A percentile compares a stretch with the other conserved stretches of the same genome.
These are phyloP conservation scores for Hemaris fuciformis DNA, from an alignment of 2,888 invertebrate genomes.

Conservation along the genomic window DNA sequence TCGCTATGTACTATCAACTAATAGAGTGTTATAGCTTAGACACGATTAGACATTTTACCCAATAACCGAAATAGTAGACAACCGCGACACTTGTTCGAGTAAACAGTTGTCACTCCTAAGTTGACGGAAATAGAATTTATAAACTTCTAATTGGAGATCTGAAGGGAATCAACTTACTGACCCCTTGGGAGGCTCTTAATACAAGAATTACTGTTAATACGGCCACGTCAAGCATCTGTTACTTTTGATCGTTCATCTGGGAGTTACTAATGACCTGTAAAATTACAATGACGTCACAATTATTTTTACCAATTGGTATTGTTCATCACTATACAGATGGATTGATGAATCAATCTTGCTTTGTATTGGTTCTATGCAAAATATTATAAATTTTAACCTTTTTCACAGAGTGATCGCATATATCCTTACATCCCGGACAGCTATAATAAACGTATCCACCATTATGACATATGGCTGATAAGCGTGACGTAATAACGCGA, in stretches of 20 bases:
- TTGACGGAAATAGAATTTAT: background rate
- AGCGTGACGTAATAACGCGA: conserved; percentile 40
- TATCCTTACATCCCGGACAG: background rate
- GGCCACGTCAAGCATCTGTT: background rate
- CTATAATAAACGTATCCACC: background rate
- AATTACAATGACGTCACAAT: too few relatives aligned
- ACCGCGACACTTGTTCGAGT: background rate
- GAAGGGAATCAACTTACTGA: background rate
- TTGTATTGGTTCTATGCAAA: too few relatives aligned
- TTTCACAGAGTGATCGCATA: too few relatives aligned
- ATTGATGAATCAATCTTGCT: too few relatives aligned
- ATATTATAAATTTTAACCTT: too few relatives aligned
- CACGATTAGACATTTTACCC: background rate
- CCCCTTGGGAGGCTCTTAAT: background rate
- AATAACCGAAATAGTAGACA: background rate
- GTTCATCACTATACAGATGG: too few relatives aligned
- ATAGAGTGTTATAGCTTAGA: background rate
- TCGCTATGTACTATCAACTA: too few relatives aligned
- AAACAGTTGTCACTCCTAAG: background rate
- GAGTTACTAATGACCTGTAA: background rate
- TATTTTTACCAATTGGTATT: too few relatives aligned
- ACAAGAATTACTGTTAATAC: background rate
- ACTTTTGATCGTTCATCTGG: background rate
- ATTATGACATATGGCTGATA: conserved; percentile 16
- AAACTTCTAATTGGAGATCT: background rate